phyloP scores from a whole-genome alignment of 2,888 invertebrate species.

The Candidula unifasciata region DNA sequence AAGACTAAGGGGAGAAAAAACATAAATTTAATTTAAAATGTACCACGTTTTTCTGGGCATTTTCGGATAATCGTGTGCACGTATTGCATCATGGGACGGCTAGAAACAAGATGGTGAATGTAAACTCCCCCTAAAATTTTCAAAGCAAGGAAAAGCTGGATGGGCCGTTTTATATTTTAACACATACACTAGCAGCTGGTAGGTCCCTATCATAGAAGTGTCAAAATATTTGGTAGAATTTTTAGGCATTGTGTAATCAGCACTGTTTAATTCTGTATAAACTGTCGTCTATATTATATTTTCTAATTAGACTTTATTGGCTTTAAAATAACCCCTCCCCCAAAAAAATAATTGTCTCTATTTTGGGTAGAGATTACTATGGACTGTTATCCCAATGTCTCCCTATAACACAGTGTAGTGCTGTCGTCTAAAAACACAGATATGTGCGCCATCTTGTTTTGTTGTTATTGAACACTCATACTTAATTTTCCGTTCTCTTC shows the following conservation, averaged over 20 bases:
- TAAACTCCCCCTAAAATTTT: constrained; percentile 51
- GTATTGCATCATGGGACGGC: constrained; percentile 52
- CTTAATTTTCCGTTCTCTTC: neutral
- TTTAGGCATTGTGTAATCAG: neutral
- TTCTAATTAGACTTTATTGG: too few relatives aligned
- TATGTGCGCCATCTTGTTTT: neutral
- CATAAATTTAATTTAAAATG: too few relatives aligned
- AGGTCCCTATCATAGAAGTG: neutral
- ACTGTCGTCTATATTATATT: too few relatives aligned
- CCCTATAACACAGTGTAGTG: too few relatives aligned
- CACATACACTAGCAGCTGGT: constrained; percentile 1
- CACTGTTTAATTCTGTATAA: too few relatives aligned
- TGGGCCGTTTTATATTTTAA: constrained; percentile 12
- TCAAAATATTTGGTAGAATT: neutral
- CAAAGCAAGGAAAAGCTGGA: constrained; percentile 23
- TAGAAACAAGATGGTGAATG: constrained; percentile 57
- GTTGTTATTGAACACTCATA: neutral
- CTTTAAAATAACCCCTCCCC: too few relatives aligned
- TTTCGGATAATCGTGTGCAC: neutral
- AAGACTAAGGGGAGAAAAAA: too few relatives aligned
- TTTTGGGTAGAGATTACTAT: too few relatives aligned
- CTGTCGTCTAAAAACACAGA: too few relatives aligned
- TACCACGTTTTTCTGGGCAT: neutral
- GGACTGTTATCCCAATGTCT: too few relatives aligned
- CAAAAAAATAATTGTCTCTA: too few relatives aligned